Base-by-base conservation (phyloP, 1,140 invertebrate species). In the Drosophila orena region DNA sequence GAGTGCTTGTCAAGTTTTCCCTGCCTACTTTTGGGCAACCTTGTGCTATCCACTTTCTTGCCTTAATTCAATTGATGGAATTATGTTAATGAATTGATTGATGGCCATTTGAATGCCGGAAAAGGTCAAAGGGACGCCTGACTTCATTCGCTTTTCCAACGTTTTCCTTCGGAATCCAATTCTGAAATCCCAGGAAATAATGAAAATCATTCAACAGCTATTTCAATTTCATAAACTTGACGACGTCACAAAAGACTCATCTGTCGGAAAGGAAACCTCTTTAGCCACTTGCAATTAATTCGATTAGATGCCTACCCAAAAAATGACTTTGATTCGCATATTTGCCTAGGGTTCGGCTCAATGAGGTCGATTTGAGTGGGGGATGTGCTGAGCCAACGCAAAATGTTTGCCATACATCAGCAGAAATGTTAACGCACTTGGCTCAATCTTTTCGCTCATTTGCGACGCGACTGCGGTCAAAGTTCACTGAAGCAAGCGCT, bases 251-350 rank as follows among this genome's bases (percentile, higher is more conserved):
- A 46, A 59, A 40, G 58, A 6, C 24, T 50, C 64, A 65, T 69
- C 22, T 14, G 2, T 6, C 4, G 12, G 11, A 2, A 4, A 15
- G 8, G n/a, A 40, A 57, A 66, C 46, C 42, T 53, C 40, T 57
- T 57, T 37, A 55, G 56, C 35, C 69, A 60, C 78, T 57, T 75
- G 74, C 81, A 86, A 86, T 86, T 86, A 86, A 86, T 78, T 86
- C 78, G 81, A 86, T 86, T 86, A 86, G 81, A 81, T 54, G 69
- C 69, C 52, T 65, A 57, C 11, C 20, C 30, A 35, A 22, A 44
- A 34, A 62, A 44, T 15, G 47, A 27, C 40, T 38, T 20, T 43
- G 34, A 55, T 14, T 24, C 38, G 12, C 11, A 17, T 66, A 70
- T 69, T 71, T 57, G 43, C 43, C 69, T 70, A 14, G 62, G 62